Evolutionary conservation across 2,113 vertebrate genomes (phyloP).

Genomic region (Riparia riparia): DNA sequence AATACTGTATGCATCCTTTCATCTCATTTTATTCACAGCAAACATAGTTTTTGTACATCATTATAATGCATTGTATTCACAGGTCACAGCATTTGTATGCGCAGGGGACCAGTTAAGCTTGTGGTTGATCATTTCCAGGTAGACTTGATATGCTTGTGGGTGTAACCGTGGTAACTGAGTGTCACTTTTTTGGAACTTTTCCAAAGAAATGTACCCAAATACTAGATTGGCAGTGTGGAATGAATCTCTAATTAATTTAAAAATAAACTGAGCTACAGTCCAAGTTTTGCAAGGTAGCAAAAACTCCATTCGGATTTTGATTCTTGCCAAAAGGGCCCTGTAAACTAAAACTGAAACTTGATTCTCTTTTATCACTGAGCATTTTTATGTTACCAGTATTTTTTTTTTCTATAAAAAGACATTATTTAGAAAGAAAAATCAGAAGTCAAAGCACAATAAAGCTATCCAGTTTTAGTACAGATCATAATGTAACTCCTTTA

Average conservation of each 20-base stretch:
- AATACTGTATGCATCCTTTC: not conserved
- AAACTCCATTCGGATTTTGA: not conserved
- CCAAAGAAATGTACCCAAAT: not conserved
- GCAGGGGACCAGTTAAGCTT: not conserved
- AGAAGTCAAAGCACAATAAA: not conserved
- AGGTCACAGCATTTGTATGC: not conserved
- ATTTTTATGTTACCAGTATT: not conserved
- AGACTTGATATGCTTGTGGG: not conserved
- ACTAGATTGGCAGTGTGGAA: not conserved
- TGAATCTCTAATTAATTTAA: not conserved
- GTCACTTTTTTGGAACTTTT: not conserved
- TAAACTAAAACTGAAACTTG: not conserved
- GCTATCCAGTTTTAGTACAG: not conserved
- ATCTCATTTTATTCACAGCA: not conserved
- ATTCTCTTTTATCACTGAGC: not conserved
- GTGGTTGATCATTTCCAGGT: not conserved
- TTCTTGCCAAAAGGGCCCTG: not conserved
- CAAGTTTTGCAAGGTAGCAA: not conserved
- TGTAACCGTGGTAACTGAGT: not conserved
- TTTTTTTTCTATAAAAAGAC: not conserved
- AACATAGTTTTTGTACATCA: not conserved
- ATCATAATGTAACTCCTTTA: not conserved
- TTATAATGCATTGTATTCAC: not conserved
- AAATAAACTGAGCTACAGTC: not conserved
- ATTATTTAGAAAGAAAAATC: not conserved